Evolutionary conservation across 2,888 invertebrate species (phyloP).

Genomic region (Lomographa bimaculata): DNA sequence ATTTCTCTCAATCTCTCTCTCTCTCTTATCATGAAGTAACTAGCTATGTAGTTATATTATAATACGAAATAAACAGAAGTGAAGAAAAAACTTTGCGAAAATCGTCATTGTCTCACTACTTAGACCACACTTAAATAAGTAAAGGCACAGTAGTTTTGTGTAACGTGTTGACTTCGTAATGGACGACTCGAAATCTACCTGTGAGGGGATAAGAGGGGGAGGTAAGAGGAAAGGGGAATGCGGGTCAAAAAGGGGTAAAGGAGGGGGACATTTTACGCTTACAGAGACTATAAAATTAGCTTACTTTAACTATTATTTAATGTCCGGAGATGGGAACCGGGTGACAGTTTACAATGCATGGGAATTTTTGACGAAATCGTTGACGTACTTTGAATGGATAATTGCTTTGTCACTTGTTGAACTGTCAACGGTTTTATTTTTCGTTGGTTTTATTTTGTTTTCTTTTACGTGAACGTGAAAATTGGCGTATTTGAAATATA

Average conservation of each 20-base stretch:
- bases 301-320: conserved; percentile 75
- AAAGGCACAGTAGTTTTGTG: conserved; percentile 49
- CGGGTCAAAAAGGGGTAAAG: conserved; percentile 22
- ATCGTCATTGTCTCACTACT: conserved; percentile 20
- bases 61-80: no score
- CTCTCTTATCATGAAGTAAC: no score
- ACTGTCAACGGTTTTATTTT: conserved; percentile 31
- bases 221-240: conserved; percentile 8
- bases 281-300: conserved; percentile 61
- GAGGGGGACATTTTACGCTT: conserved; percentile 51
- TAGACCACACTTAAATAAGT: conserved; percentile 41
- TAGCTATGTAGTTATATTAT: no score
- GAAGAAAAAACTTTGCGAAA: no score
- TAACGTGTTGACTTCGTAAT: conserved; percentile 66
- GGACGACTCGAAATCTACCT: conserved; percentile 50
- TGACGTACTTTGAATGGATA: conserved; percentile 65
- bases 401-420: conserved; percentile 51
- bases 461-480: conserved; percentile 20
- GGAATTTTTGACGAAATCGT: conserved; percentile 57
- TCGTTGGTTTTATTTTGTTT: conserved; percentile 22
- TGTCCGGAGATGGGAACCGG: conserved; percentile 65
- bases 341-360: conserved; percentile 64
- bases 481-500: no score
- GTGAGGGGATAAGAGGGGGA: conserved; percentile 28
- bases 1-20: no score